phyloP scores from a whole-genome alignment of 1,140 invertebrate species.

The Scaptomyza hsui region DNA sequence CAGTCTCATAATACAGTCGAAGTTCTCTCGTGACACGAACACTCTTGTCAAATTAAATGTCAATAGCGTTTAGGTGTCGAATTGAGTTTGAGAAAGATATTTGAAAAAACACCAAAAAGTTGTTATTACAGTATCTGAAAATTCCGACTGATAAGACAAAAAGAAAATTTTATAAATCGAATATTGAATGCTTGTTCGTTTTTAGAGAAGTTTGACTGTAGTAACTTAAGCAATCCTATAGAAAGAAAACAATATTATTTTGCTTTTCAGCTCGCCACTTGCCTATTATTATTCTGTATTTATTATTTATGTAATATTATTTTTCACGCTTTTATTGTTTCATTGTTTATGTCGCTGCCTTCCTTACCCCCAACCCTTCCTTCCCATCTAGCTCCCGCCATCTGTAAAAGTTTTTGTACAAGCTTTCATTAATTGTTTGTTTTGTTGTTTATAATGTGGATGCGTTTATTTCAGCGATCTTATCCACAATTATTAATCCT shows the following conservation, averaged over 20 bases:
- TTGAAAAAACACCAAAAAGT: neutral
- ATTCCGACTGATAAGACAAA: neutral
- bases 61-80: too few species aligned
- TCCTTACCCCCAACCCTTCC: neutral
- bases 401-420: conserved; percentile 5
- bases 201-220: conserved; percentile 25
- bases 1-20: conserved; percentile 16
- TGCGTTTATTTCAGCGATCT: conserved; percentile 20
- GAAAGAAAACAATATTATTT: conserved; percentile 29
- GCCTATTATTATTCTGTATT: conserved; percentile 47
- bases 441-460: conserved; percentile 19
- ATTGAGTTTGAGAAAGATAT: neutral
- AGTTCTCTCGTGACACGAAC: neutral
- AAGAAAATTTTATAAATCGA: neutral
- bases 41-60: neutral
- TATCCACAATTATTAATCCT: neutral
- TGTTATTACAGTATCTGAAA: neutral
- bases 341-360: conserved; percentile 18
- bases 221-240: conserved; percentile 57
- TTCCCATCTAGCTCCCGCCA: neutral
- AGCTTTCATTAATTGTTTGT: conserved; percentile 21
- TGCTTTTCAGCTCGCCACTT: conserved; percentile 60
- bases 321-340: conserved; percentile 28
- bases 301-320: conserved; percentile 47
- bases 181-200: neutral